phyloP scores from a whole-genome alignment of 2,797 vertebrate genomes.

The Echiichthys vipera region DNA sequence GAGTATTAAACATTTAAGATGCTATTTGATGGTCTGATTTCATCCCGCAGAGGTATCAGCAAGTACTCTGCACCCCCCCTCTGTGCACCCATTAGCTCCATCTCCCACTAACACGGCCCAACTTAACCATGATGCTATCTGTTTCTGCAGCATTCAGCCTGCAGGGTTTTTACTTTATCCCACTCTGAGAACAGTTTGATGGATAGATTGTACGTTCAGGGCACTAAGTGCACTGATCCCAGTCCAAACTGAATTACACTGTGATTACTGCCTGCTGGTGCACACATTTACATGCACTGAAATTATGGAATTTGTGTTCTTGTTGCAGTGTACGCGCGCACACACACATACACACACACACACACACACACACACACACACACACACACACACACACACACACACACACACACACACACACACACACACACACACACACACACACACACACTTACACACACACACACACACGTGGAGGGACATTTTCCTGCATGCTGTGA shows the following conservation, averaged over 20 bases:
- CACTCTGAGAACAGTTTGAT: no score
- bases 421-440: slow-evolving; percentile 1
- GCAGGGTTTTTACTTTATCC: no score
- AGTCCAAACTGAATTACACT: no score
- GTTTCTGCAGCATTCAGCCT: no score
- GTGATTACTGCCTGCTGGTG: no score
- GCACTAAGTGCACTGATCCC: no score
- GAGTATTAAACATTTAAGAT: neutral
- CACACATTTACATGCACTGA: no score
- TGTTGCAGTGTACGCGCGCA: neutral
- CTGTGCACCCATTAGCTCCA: slow-evolving; percentile 18
- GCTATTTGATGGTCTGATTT: neutral
- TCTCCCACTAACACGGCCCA: slow-evolving; percentile 48
- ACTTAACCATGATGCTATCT: slow-evolving; percentile 41
- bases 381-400: slow-evolving; percentile 1
- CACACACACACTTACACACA: no score
- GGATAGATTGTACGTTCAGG: no score
- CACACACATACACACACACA: slow-evolving; percentile 1
- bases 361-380: slow-evolving; percentile 1
- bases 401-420: slow-evolving; percentile 1
- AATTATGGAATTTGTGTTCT: no score
- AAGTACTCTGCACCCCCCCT: neutral
- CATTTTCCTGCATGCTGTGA: no score
- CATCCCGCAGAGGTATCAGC: neutral
- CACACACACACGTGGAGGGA: neutral